Conservation (phyloP, 1,140 invertebrate genomes). For the Scaptodrosophila lebanonensis region DNA sequence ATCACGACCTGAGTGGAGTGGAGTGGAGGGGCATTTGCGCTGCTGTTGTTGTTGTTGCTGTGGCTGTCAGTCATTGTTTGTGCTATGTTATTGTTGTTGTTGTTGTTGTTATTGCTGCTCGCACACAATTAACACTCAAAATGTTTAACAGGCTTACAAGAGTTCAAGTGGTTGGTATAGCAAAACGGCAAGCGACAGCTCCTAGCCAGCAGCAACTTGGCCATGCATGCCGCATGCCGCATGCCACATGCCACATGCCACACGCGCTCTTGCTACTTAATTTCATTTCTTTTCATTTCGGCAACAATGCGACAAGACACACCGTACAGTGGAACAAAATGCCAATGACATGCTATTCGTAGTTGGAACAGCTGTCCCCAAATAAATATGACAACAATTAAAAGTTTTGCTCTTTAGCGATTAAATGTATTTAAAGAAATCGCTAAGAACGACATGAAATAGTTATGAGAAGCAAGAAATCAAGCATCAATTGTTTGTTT, state of each 20-base stretch:
- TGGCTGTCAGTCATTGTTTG: neutral
- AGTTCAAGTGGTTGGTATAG: constrained; percentile 34
- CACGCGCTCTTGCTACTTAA: constrained; percentile 50
- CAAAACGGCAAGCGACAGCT: neutral
- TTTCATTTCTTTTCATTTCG: constrained; percentile 65
- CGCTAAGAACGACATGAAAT: too few species aligned
- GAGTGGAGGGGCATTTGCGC: too few species aligned
- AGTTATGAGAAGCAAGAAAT: too few species aligned
- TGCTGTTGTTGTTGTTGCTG: neutral
- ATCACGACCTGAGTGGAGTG: constrained; percentile 9
- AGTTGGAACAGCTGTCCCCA: too few species aligned
- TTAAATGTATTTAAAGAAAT: too few species aligned
- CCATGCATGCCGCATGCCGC: constrained; percentile 9
- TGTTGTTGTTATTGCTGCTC: constrained; percentile 54
- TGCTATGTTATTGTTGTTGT: constrained; percentile 6
- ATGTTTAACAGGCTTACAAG: constrained; percentile 57
- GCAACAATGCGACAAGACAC: constrained; percentile 7
- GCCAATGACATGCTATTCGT: neutral
- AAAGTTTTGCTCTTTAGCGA: too few species aligned
- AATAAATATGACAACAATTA: too few species aligned
- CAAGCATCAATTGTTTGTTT: too few species aligned
- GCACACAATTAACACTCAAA: constrained; percentile 66
- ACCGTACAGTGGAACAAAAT: constrained; percentile 30
- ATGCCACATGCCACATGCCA: constrained; percentile 21
- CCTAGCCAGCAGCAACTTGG: neutral